These are phyloP conservation scores for Setophaga kirtlandii DNA, from an alignment of 2,113 vertebrate species.

Conservation along the genomic window DNA sequence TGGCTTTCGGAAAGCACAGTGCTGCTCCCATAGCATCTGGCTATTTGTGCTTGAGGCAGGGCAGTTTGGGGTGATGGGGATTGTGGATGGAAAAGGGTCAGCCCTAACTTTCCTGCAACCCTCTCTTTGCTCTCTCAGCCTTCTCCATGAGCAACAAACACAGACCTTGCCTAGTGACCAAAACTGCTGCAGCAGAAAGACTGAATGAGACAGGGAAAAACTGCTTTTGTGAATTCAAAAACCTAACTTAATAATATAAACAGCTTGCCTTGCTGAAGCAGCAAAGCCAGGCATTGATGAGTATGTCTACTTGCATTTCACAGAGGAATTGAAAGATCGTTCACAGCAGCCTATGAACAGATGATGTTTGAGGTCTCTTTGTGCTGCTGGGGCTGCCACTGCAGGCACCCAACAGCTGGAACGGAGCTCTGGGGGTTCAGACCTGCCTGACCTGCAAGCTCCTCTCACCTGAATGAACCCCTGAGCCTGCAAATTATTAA, in stretches of 20 bases:
- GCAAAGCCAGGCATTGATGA: background rate
- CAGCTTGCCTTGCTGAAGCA: constrained; percentile 33
- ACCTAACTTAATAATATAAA: background rate
- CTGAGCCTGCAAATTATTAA: background rate
- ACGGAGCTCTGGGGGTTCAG: background rate
- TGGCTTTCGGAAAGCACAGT: background rate
- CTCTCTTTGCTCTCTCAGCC: background rate
- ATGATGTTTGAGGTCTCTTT: background rate
- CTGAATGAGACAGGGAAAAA: background rate
- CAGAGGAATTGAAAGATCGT: constrained; percentile 31
- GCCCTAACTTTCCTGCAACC: background rate
- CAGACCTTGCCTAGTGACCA: background rate
- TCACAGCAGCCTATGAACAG: background rate
- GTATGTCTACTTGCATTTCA: constrained; percentile 32
- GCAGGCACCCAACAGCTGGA: background rate
- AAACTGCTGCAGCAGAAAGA: background rate
- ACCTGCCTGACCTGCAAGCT: background rate
- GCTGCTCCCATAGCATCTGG: background rate
- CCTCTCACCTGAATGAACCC: background rate
- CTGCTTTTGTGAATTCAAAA: constrained; percentile 12
- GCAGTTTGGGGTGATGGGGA: background rate
- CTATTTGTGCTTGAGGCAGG: background rate
- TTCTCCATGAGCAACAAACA: background rate
- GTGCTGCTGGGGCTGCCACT: background rate
- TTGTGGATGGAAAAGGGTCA: background rate